These are phyloP conservation scores for Anabas testudineus DNA, from an alignment of 2,797 vertebrate genomes.

Conservation along the genomic window DNA sequence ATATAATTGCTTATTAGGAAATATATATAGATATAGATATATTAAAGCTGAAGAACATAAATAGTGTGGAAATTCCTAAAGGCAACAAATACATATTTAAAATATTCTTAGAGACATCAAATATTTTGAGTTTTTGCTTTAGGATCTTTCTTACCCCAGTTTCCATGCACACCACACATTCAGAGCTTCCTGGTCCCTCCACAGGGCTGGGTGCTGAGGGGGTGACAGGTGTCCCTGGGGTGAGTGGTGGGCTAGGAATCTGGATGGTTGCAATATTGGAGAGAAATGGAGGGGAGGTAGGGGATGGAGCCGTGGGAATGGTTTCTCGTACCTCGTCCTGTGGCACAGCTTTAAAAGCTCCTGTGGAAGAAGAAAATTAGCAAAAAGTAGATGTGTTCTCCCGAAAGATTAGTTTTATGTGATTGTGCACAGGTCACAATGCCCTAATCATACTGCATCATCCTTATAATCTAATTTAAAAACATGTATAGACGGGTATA, in stretches of 20 bases:
- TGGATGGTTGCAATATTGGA: constrained; percentile 49
- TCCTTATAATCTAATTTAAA: too few relatives aligned
- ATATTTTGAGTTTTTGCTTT: neutral
- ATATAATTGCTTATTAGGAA: too few relatives aligned
- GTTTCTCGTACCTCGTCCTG: constrained; percentile 38
- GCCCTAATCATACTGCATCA: too few relatives aligned
- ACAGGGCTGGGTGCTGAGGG: constrained; percentile 71
- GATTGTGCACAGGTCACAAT: too few relatives aligned
- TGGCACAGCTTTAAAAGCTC: constrained; percentile 65
- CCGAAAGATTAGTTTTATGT: too few relatives aligned
- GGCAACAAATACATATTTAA: too few relatives aligned
- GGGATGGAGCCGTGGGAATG: constrained; percentile 3
- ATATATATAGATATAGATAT: too few relatives aligned
- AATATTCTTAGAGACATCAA: too few relatives aligned
- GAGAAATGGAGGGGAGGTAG: constrained; percentile 3
- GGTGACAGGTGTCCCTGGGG: constrained; percentile 66
- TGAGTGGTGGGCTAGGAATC: constrained; percentile 51
- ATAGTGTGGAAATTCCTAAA: too few relatives aligned
- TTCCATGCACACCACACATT: constrained; percentile 97
- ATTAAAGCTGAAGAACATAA: too few relatives aligned
- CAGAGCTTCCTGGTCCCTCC: constrained; percentile 82
- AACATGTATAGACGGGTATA: too few relatives aligned
- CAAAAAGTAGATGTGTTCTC: neutral
- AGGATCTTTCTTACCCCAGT: constrained; percentile 83
- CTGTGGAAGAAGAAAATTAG: constrained; percentile 66